Evolutionary conservation across 2,888 invertebrate genomes (phyloP), one percentile per base, ranked within the genome.

Genomic region (Lasius platythorax): DNA sequence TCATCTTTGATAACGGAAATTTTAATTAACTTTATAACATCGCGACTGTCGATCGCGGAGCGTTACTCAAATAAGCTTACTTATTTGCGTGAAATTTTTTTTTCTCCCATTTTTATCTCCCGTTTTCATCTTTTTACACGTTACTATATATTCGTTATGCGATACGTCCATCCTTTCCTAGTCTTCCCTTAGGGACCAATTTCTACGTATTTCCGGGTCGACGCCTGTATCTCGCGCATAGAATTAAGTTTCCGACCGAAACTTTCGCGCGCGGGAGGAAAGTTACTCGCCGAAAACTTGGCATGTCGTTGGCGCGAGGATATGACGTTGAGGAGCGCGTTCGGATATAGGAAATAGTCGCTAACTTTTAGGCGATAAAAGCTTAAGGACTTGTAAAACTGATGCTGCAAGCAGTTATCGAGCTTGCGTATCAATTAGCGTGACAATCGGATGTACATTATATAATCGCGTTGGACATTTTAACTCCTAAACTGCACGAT

Each of bases 221-320:
- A 81, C 72, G 79, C 61, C 70, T 72, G 70, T 81, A 81, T 81
- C 70, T 70, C 72, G 79, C 72, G 79, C 79, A 56, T 66, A 37
- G 79, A 81, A 81, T 81, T 81, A 81, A 81, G 61, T 81, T 53
- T 81, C 61, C 72, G 61, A 79, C 79, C 79, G 28, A 63, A 81
- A 70, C 28, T 81, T 81, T 33, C 46, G 61, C 61, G 67, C 37
- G 67, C 37, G 79, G 46, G 79, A 83, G 70, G 73, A 67, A 84
- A 79, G 83, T 73, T 79, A 73, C 64, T 73, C 61, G 81, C 73
- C 68, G 79, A 83, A 78, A 79, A 78, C 79, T 83, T 76, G 79
- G 70, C 79, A 53, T 79, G 83, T 68, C 79, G 67, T 75, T 82
- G 43, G 66, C 78, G 68, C 53, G 67, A 63, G 67, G 56, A 50